A percentile compares a stretch with the other conserved stretches of the same genome.
Conservation (phyloP, 2,113 vertebrate species). For the Siphamia tubifer region DNA sequence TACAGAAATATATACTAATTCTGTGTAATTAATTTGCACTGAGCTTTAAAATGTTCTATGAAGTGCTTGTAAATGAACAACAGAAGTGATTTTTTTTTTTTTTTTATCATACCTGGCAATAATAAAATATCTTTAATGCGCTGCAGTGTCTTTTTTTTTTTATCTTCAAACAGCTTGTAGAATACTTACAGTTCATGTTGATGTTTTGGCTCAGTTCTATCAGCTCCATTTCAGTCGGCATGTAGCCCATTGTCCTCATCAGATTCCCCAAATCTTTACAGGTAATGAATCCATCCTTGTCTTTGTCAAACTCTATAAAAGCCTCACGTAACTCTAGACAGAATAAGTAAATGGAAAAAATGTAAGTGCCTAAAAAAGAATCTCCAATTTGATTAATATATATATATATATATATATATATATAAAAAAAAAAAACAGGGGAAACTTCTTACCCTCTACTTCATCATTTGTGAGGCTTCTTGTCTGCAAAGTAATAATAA, state of each 20-base stretch:
- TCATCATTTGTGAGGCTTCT: constrained; percentile 70
- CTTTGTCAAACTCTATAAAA: constrained; percentile 95
- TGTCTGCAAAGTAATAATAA: constrained; percentile 58
- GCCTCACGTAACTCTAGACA: constrained; percentile 88
- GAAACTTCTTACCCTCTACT: constrained; percentile 68
- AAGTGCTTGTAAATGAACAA: too few relatives aligned
- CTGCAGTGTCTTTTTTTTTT: too few relatives aligned
- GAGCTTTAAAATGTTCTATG: too few relatives aligned
- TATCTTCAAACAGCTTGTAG: too few relatives aligned
- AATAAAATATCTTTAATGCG: too few relatives aligned
- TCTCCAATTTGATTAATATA: not conserved
- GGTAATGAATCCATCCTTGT: constrained; percentile 93
- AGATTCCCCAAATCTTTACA: constrained; percentile 96
- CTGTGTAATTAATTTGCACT: too few relatives aligned
- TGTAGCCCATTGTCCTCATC: constrained; percentile 98
- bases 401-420: too few relatives aligned
- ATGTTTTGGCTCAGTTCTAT: constrained; percentile 95
- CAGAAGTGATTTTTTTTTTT: too few relatives aligned
- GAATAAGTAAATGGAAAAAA: not conserved
- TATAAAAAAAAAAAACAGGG: not conserved
- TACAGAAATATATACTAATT: too few relatives aligned
- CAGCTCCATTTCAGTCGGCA: constrained; percentile 99
- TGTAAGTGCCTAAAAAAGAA: not conserved
- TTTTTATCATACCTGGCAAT: too few relatives aligned
- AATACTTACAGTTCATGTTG: constrained; percentile 98